Conservation (phyloP, 2,113 vertebrate genomes). For the Mesoclemmys tuberculata region DNA sequence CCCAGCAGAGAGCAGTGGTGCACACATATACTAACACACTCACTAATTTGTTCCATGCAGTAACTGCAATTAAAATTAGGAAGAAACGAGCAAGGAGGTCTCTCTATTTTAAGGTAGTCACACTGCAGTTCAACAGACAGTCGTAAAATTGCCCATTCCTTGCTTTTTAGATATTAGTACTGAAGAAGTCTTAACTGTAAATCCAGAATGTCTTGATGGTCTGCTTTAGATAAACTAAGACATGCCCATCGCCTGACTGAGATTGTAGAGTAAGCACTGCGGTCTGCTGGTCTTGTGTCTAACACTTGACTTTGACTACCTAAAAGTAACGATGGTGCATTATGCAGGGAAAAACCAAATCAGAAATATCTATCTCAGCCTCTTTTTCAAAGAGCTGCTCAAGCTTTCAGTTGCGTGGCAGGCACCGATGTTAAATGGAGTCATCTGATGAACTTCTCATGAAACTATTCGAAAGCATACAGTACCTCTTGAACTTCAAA, state of each 20-base stretch:
- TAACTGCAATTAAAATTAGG: not conserved
- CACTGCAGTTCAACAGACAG: not conserved
- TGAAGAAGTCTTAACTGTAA: not conserved
- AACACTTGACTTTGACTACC: not conserved
- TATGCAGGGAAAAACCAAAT: not conserved
- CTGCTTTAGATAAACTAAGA: not conserved
- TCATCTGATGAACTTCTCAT: not conserved
- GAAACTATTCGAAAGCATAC: not conserved
- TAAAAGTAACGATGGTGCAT: rapidly evolving
- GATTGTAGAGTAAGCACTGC: not conserved
- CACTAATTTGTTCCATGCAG: not conserved
- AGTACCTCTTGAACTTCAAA: not conserved
- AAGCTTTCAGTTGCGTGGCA: not conserved
- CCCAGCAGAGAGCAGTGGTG: not conserved
- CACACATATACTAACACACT: too few relatives aligned
- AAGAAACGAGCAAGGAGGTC: not conserved
- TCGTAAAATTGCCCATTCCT: not conserved
- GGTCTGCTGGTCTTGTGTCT: not conserved
- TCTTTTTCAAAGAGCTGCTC: rapidly evolving
- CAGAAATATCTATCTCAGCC: not conserved
- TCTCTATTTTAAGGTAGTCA: too few relatives aligned
- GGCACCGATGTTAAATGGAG: not conserved
- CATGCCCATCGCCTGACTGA: not conserved
- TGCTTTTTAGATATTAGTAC: not conserved
- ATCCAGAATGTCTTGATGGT: not conserved